A percentile compares a stretch with the other conserved stretches of the same genome.
Conservation (phyloP, 2,113 vertebrate genomes). For the Vulpes lagopus region DNA sequence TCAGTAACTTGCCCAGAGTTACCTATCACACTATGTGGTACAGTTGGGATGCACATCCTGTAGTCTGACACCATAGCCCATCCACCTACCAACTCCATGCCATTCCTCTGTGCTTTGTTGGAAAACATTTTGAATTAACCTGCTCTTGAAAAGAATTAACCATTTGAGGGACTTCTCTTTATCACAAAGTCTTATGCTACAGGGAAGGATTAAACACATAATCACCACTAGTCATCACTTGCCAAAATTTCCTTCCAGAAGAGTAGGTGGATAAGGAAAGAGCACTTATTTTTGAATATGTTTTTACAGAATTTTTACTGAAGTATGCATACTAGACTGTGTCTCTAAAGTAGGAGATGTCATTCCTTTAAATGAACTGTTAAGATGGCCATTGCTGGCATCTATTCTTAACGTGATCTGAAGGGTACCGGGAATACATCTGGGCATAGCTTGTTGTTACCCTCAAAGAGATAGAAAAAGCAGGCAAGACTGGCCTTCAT, state of each 20-base stretch:
- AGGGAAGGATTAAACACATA: not conserved
- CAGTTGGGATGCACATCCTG: not conserved
- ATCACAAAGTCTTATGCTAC: not conserved
- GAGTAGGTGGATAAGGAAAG: not conserved
- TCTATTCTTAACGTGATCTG: not conserved
- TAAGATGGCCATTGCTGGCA: not conserved
- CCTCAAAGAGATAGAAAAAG: not conserved
- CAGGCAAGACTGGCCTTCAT: not conserved
- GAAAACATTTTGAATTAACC: not conserved
- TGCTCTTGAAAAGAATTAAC: constrained; percentile 34
- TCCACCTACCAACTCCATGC: not conserved
- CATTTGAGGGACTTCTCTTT: not conserved
- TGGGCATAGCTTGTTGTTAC: not conserved
- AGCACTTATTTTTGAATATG: not conserved
- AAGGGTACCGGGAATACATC: not conserved
- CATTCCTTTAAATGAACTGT: not conserved
- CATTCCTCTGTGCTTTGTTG: not conserved
- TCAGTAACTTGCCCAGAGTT: not conserved
- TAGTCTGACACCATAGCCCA: accelerated
- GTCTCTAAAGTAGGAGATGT: not conserved
- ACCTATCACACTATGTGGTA: not conserved
- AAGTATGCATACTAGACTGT: not conserved
- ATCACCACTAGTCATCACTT: not conserved
- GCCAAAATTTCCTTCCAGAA: not conserved
- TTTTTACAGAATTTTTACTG: not conserved